Conservation (phyloP, 2,113 vertebrate genomes). For the Paramormyrops kingsleyae region DNA sequence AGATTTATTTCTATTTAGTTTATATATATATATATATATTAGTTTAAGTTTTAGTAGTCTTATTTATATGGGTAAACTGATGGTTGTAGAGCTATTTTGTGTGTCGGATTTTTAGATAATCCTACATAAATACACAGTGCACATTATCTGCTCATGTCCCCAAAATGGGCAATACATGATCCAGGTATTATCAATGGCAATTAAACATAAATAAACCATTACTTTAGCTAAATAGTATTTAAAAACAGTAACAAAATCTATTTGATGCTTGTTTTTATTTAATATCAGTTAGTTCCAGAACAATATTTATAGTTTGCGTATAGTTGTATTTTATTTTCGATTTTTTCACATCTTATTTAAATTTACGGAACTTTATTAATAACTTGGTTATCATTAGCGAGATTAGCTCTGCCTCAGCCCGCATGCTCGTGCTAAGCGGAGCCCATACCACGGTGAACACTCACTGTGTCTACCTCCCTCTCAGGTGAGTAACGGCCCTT, state of each 20-base stretch:
- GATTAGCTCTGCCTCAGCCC: not conserved
- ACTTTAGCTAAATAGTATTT: not conserved
- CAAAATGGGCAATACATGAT: not conserved
- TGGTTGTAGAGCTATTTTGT: not conserved
- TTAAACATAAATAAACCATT: not conserved
- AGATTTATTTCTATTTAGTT: not conserved
- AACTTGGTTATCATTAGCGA: not conserved
- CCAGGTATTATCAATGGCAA: not conserved
- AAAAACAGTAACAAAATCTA: not conserved
- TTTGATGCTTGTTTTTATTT: not conserved
- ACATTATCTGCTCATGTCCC: not conserved
- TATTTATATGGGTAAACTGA: not conserved
- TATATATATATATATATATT: not conserved
- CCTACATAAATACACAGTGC: not conserved
- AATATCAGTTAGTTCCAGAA: not conserved
- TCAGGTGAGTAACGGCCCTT: conserved; percentile 85
- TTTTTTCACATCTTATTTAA: not conserved
- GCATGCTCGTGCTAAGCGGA: not conserved
- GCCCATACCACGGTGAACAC: no score
- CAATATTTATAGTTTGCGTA: not conserved
- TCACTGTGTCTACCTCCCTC: conserved; percentile 17
- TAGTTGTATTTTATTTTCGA: not conserved
- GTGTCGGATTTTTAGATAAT: not conserved
- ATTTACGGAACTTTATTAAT: not conserved
- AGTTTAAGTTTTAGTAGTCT: not conserved